A percentile compares a stretch with the other conserved stretches of the same genome.
Evolutionary conservation across 1,140 invertebrate species (phyloP).

Genomic region (Agraylea sexmaculata): DNA sequence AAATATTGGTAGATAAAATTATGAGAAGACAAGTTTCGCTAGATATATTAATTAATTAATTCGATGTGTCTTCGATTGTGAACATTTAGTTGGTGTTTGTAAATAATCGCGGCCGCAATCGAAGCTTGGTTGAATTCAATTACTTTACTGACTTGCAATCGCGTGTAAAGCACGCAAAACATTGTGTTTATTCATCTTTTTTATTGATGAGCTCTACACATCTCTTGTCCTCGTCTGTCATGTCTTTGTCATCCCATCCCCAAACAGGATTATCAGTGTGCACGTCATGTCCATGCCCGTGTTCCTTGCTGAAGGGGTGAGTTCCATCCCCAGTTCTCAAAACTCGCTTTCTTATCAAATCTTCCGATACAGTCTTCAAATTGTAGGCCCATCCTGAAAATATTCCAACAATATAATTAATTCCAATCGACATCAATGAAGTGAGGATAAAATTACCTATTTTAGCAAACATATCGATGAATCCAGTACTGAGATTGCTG

Average conservation of each 20-base stretch:
- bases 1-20: too few relatives aligned
- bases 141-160: background rate
- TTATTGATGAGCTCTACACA: slow-evolving; percentile 28
- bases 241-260: slow-evolving; percentile 39
- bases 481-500: slow-evolving; percentile 62
- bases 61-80: too few relatives aligned
- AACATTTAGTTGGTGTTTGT: too few relatives aligned
- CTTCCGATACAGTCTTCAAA: slow-evolving; percentile 54
- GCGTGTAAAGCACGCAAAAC: background rate
- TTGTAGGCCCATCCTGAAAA: slow-evolving; percentile 53
- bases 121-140: too few relatives aligned
- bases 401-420: background rate
- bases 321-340: slow-evolving; percentile 53
- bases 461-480: slow-evolving; percentile 68
- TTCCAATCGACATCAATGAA: background rate
- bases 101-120: too few relatives aligned
- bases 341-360: slow-evolving; percentile 47
- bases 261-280: slow-evolving; percentile 37
- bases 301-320: slow-evolving; percentile 36
- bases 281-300: slow-evolving; percentile 26
- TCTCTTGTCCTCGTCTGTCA: slow-evolving; percentile 34
- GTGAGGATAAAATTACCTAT: slow-evolving; percentile 42
- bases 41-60: too few relatives aligned
- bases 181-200: slow-evolving; percentile 15
- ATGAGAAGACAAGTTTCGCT: too few relatives aligned